These are phyloP conservation scores for Pyrocephalus nanus DNA, from an alignment of 2,797 vertebrate genomes.

Conservation along the genomic window DNA sequence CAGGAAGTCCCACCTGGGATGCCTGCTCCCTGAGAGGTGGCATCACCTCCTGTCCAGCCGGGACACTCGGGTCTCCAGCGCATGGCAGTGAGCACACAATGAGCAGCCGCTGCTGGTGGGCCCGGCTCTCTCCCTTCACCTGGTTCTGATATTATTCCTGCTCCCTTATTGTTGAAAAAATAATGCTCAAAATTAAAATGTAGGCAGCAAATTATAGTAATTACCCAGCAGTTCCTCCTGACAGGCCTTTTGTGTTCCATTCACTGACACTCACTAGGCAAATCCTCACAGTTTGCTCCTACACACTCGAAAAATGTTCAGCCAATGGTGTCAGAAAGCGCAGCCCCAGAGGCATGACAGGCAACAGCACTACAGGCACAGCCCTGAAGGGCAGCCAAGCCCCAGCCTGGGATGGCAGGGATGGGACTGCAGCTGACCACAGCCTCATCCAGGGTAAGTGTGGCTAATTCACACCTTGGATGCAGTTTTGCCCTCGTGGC, in stretches of 20 bases:
- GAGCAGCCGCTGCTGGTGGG: not conserved
- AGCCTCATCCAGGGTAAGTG: not conserved
- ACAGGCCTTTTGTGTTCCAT: conserved; percentile 62
- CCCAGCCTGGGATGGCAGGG: not conserved
- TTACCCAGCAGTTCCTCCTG: conserved; percentile 55
- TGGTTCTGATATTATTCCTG: conserved; percentile 38
- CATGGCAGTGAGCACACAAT: fast-evolving
- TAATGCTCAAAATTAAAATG: conserved; percentile 57
- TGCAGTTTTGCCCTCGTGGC: fast-evolving
- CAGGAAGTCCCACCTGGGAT: not conserved
- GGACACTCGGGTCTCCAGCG: fast-evolving
- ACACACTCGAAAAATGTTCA: not conserved
- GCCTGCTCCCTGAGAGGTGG: not conserved
- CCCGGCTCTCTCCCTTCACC: conserved; percentile 18
- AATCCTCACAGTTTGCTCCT: conserved; percentile 46
- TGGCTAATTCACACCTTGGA: fast-evolving
- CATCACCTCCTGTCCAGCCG: not conserved
- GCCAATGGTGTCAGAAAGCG: not conserved
- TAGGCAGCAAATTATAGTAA: conserved; percentile 59
- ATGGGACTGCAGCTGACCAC: not conserved
- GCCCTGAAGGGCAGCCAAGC: not conserved
- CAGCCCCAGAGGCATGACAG: not conserved
- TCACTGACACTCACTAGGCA: conserved; percentile 53
- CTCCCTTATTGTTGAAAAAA: conserved; percentile 63
- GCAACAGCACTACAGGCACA: fast-evolving